Evolutionary conservation across 2,888 invertebrate species (phyloP), one percentile per base, ranked within the genome.

Genomic region (Laspeyria flexula): DNA sequence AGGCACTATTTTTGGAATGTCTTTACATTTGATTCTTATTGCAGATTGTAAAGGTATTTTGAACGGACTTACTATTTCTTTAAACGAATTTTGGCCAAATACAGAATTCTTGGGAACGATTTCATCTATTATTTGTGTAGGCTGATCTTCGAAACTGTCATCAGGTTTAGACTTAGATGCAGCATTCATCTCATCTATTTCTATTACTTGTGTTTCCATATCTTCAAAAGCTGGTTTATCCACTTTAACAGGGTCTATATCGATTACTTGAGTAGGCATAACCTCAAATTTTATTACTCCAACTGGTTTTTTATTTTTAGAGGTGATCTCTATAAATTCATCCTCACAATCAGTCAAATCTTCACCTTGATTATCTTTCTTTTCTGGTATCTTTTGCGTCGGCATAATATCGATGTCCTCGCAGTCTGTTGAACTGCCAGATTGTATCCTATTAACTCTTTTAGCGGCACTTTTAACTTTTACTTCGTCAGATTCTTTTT

Each of bases 11-110:
- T 65, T 69, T 10, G 61, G 46, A 12, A 62, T 55, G n/a, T 80
- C 75, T 65, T 81, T 86, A 58, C 67, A 81, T 71, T 79, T 86
- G 0, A 63, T 35, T 67, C 79, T 85, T 29, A 76, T 56, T n/a
- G 82, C 73, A 10, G 83, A 82, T 33, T 67, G 59, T 1, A 76
- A 56, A 3, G 91, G 90, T 27, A 87, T 61, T 79, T 90, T 91
- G 70, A 91, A 91, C 10, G 78, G 79, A 55, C 77, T 80, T 6
- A 73, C 57, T n/a, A 75, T 64, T 29, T 79, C 74, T 54, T 75
- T 61, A 3, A 61, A 57, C 25, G 46, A 48, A 27, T 60, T 45
- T 49, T 63, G 44, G 15, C 30, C 25, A 16, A 16, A 35, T 16
- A 35, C 21, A 37, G 13, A 41, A 45, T 60, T 64, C 25, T 56